Evolutionary conservation across 2,888 invertebrate genomes (phyloP), one percentile per base, ranked within the genome.

Genomic region (Willowsia nigromaculata): DNA sequence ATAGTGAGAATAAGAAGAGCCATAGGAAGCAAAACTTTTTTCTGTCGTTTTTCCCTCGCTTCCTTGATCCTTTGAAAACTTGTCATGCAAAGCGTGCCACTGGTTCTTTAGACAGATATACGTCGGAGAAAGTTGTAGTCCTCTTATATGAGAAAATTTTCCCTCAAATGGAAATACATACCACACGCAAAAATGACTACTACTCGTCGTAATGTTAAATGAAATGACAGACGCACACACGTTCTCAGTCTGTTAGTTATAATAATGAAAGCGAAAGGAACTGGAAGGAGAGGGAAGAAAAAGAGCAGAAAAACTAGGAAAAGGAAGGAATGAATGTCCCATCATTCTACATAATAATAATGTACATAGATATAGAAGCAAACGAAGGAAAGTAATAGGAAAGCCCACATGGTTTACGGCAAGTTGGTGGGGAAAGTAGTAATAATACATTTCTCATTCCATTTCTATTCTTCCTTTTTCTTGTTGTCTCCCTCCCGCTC

Each of bases 181-280:
- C 82, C 82, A 82, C 82, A 82, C 65, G 15, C 59, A 11, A 62
- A 37, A 59, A 81, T 62, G 33, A 80, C 80, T 78, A 78, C 11
- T 56, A 56, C 56, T 56, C 56, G 25, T 33, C 33, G 15, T 81
- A 40, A 81, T 43, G 43, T 47, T 62, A 47, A 65, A 65, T 81
- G 81, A 81, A 81, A 81, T 81, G 81, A 81, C 81, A 81, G 81
- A 37, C 40, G 65, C 65, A 81, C 81, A 81, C 74, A 74, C 43
- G 47, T 15, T 22, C 74, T 47, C 43, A n/a, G n/a, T n/a, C n/a
- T n/a, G 22, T 40, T 40, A 81, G 78, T 56, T 78, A 37, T 56
- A 53, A 80, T 62, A 33, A 62, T 62, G 33, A 62, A 62, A 62
- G 15, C 25, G 11, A 13, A 74, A 25, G 13, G 25, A 62, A 15